Conservation (phyloP, 2,888 invertebrate genomes). For the Oegoconia quadripuncta region DNA sequence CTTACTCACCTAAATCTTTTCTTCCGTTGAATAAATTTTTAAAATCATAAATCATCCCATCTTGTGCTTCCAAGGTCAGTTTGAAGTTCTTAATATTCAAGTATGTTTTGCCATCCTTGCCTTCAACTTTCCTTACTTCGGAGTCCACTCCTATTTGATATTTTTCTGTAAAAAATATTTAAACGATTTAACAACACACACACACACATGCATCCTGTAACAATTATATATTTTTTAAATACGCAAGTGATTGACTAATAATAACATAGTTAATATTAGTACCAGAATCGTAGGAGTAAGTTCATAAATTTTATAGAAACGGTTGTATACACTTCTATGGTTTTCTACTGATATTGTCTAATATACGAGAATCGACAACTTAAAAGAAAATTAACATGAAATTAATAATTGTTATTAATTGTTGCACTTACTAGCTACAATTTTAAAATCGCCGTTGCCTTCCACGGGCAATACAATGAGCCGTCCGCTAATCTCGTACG, state of each 20-base stretch:
- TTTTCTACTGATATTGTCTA: no score
- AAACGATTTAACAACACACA: no score
- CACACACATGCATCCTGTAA: no score
- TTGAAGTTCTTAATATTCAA: conserved; percentile 25
- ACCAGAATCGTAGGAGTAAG: no score
- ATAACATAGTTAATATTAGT: no score
- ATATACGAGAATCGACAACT: no score
- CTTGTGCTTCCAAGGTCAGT: conserved; percentile 13
- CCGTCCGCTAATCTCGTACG: conserved; percentile 24
- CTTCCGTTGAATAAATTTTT: conserved; percentile 44
- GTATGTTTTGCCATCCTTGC: conserved; percentile 22
- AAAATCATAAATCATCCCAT: conserved; percentile 28
- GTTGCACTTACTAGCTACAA: conserved; percentile 22
- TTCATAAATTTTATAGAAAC: no score
- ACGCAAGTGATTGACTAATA: no score
- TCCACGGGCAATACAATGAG: conserved; percentile 27
- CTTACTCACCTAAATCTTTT: conserved; percentile 40
- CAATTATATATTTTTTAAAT: no score
- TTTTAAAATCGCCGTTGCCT: conserved; percentile 21
- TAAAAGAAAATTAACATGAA: no score
- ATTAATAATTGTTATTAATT: no score
- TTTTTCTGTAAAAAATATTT: conserved; percentile 22
- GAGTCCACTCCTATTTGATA: conserved; percentile 14
- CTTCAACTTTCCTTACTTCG: conserved; percentile 18
- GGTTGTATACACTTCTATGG: no score